phyloP scores from a whole-genome alignment of 1,140 invertebrate genomes.

The Neodiprion fabricii region DNA sequence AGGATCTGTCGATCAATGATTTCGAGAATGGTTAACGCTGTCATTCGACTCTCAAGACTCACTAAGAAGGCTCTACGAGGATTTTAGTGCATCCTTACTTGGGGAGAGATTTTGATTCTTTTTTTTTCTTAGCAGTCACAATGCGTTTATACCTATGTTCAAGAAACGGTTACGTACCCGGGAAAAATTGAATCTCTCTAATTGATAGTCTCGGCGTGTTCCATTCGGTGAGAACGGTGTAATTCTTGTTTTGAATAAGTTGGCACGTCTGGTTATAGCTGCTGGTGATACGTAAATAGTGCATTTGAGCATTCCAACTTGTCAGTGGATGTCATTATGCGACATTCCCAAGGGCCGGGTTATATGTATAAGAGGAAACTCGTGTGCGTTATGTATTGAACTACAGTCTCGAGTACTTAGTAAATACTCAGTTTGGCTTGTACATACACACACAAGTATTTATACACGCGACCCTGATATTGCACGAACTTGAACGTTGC shows the following conservation, averaged over 20 bases:
- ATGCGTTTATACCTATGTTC: not conserved
- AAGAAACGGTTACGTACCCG: not conserved
- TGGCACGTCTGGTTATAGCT: not conserved
- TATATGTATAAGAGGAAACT: not conserved
- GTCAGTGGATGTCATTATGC: not conserved
- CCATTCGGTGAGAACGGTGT: not conserved
- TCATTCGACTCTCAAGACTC: too few species aligned
- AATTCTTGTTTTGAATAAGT: not conserved
- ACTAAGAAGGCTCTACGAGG: too few species aligned
- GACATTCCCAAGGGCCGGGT: not conserved
- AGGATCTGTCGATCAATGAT: too few species aligned
- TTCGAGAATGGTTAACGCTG: too few species aligned
- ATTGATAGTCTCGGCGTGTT: not conserved
- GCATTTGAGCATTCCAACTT: slow-evolving; percentile 1
- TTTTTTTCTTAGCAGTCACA: too few species aligned
- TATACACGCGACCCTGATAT: not conserved
- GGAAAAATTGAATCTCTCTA: not conserved
- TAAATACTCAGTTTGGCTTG: not conserved
- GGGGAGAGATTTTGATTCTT: too few species aligned
- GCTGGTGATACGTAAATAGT: not conserved
- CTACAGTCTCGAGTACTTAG: not conserved
- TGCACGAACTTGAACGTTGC: not conserved
- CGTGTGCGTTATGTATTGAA: not conserved
- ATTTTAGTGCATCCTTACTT: too few species aligned
- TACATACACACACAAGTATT: not conserved